Conservation (phyloP, 1,140 invertebrate species). For the Rhagoletis pomonella region DNA sequence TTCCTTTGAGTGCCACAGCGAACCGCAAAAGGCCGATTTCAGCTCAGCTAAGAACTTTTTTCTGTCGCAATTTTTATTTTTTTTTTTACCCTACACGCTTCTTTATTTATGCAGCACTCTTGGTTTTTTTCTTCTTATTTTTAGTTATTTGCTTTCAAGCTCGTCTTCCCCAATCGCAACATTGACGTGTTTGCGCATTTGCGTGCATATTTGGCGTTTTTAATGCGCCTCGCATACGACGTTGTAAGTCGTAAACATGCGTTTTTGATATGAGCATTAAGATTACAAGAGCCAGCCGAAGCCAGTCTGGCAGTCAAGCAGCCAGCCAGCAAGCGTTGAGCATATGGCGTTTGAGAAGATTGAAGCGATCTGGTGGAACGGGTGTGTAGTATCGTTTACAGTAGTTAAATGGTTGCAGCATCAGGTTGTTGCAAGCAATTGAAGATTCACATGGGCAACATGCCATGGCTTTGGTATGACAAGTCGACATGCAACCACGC, state of each 20-base stretch:
- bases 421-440: conserved; percentile 44
- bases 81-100: not conserved
- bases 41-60: not conserved
- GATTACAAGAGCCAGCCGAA: conserved; percentile 58
- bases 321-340: not conserved
- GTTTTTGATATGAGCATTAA: conserved; percentile 67
- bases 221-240: conserved; percentile 36
- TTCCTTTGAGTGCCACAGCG: not conserved
- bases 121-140: not conserved
- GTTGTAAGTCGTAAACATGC: conserved; percentile 59
- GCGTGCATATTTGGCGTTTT: conserved; percentile 51
- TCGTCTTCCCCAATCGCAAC: not conserved
- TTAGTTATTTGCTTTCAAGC: not conserved
- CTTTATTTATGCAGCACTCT: not conserved
- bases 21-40: not conserved
- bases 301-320: no score
- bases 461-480: not conserved
- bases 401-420: conserved; percentile 41
- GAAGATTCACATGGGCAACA: not conserved
- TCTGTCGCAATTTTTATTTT: not conserved
- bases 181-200: conserved; percentile 52
- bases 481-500: conserved; percentile 11
- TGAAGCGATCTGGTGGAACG: not conserved
- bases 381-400: conserved; percentile 21
- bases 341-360: not conserved